These are phyloP conservation scores for Amphipoea oculea DNA, from an alignment of 2,888 invertebrate genomes.

Conservation along the genomic window DNA sequence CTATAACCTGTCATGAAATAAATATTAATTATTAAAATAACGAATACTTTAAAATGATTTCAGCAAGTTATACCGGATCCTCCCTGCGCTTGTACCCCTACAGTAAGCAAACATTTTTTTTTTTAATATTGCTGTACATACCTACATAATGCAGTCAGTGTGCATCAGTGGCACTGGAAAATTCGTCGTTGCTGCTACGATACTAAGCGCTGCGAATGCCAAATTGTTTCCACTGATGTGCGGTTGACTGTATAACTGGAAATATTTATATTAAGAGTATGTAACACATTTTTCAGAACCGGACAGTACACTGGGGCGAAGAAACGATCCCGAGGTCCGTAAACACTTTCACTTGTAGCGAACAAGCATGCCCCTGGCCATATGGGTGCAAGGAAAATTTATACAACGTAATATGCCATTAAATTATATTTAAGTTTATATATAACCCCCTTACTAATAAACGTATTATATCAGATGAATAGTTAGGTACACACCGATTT, in stretches of 20 bases:
- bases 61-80: slow-evolving; percentile 78
- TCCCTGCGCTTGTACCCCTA: slow-evolving; percentile 76
- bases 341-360: slow-evolving; percentile 76
- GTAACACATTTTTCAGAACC: slow-evolving; percentile 70
- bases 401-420: slow-evolving; percentile 77
- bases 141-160: background rate
- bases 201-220: background rate
- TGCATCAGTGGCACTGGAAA: background rate
- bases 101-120: slow-evolving; percentile 68
- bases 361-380: slow-evolving; percentile 73
- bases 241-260: background rate
- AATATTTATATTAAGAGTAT: background rate
- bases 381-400: slow-evolving; percentile 78
- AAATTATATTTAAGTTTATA: background rate
- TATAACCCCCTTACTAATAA: background rate
- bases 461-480: too few relatives aligned
- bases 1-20: background rate
- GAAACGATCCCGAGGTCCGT: slow-evolving; percentile 77
- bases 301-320: slow-evolving; percentile 71
- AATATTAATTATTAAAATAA: background rate
- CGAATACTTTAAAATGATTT: slow-evolving; percentile 51
- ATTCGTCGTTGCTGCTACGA: background rate
- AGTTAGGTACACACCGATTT: too few relatives aligned
- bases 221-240: slow-evolving; percentile 2
- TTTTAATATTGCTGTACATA: background rate